A percentile compares a stretch with the other conserved stretches of the same genome.
These are phyloP conservation scores for Discoglossus pictus DNA, from an alignment of 2,797 vertebrate genomes.

Conservation along the genomic window DNA sequence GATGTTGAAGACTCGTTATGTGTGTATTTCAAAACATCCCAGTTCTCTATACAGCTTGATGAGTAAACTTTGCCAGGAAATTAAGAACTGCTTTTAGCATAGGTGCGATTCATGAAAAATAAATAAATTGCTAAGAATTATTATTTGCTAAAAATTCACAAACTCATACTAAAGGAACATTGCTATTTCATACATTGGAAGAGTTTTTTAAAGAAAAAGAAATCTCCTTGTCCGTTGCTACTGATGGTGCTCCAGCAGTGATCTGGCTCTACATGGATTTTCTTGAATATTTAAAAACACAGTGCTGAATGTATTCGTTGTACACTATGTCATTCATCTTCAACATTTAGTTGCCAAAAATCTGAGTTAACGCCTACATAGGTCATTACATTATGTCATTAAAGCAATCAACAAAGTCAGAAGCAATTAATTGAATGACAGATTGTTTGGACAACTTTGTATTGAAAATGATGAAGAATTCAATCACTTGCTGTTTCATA, in stretches of 20 bases:
- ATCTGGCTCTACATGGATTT: not conserved
- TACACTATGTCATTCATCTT: too few species aligned
- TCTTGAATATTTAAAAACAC: too few species aligned
- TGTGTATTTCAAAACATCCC: not conserved
- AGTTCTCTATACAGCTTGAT: slow-evolving; percentile 2
- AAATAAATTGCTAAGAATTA: not conserved
- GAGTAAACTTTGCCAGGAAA: slow-evolving; percentile 5
- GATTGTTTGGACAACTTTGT: too few species aligned
- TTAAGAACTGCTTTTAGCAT: not conserved
- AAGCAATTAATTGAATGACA: too few species aligned
- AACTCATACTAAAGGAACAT: not conserved
- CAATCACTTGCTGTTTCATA: not conserved
- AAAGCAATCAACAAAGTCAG: too few species aligned
- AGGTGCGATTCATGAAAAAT: too few species aligned
- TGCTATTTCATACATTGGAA: not conserved
- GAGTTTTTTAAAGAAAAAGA: not conserved
- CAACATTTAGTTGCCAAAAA: too few species aligned
- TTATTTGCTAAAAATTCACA: not conserved
- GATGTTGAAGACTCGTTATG: not conserved
- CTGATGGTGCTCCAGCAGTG: not conserved
- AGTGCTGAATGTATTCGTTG: too few species aligned
- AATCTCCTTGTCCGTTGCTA: not conserved
- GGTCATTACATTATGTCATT: too few species aligned
- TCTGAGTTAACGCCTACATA: too few species aligned
- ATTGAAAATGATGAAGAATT: too few species aligned